These are phyloP conservation scores for Zelostemma sp. DNA, from an alignment of 1,140 invertebrate genomes.

Conservation along the genomic window DNA sequence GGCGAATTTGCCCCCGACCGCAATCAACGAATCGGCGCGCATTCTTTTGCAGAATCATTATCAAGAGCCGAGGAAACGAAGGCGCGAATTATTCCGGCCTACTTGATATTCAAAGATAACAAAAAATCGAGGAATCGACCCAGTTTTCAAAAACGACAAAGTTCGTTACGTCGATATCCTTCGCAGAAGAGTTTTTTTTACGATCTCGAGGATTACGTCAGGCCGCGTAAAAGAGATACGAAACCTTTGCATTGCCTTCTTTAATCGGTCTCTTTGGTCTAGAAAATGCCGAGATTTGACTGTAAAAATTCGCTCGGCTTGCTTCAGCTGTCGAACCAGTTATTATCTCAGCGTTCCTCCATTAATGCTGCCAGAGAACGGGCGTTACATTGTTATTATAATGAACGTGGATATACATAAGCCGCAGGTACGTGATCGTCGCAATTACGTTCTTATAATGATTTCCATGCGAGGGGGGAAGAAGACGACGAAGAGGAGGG, in stretches of 20 bases:
- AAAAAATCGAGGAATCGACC: not conserved
- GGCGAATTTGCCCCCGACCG: constrained; percentile 1
- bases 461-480: constrained; percentile 55
- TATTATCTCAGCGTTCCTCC: constrained; percentile 54
- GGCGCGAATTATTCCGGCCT: not conserved
- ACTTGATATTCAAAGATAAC: not conserved
- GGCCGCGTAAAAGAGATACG: constrained; percentile 10
- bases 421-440: constrained; percentile 66
- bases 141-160: not conserved
- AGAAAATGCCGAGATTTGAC: constrained; percentile 27
- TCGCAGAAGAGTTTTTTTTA: constrained; percentile 14
- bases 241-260: constrained; percentile 18
- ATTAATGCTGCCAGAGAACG: constrained; percentile 40
- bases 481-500: constrained; percentile 5
- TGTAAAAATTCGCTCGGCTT: constrained; percentile 46
- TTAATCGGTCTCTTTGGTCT: constrained; percentile 43
- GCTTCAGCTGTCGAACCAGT: constrained; percentile 56
- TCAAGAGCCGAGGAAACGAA: too few species aligned
- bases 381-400: constrained; percentile 70
- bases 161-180: not conserved
- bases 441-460: constrained; percentile 70
- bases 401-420: constrained; percentile 69
- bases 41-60: too few species aligned
- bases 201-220: constrained; percentile 14
- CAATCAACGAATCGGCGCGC: too few species aligned